Conservation (phyloP, 2,888 invertebrate species). For the Theretra japonica region DNA sequence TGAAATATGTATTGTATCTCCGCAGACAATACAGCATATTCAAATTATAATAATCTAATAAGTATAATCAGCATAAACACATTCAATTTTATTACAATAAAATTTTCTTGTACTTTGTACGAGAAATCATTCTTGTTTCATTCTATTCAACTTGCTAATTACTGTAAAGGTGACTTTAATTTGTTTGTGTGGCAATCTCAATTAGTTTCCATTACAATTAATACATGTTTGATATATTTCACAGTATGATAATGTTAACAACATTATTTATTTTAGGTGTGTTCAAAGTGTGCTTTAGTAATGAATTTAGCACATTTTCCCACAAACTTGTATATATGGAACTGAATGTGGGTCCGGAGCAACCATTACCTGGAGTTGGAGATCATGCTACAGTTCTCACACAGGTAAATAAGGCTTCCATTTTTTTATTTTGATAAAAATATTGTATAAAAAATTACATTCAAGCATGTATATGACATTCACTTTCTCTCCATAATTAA, state of each 20-base stretch:
- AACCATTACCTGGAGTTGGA: slow-evolving; percentile 92
- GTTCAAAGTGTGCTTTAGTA: slow-evolving; percentile 97
- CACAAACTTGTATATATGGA: slow-evolving; percentile 99
- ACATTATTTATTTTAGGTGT: slow-evolving; percentile 83
- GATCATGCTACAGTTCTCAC: slow-evolving; percentile 97
- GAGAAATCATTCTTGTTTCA: not conserved
- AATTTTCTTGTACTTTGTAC: too few relatives aligned
- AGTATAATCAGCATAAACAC: too few relatives aligned
- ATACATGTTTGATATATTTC: not conserved
- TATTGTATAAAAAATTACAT: not conserved
- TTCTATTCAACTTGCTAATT: not conserved
- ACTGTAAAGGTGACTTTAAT: not conserved
- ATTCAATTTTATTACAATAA: too few relatives aligned
- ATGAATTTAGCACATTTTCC: slow-evolving; percentile 99
- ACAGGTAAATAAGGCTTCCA: slow-evolving; percentile 84
- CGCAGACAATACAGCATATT: too few relatives aligned
- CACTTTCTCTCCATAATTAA: too few relatives aligned
- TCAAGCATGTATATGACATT: not conserved
- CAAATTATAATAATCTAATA: too few relatives aligned
- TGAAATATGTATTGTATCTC: too few relatives aligned
- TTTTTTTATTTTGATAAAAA: not conserved
- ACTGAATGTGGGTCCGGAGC: slow-evolving; percentile 97
- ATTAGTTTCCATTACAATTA: not conserved
- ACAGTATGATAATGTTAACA: not conserved
- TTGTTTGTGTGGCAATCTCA: not conserved